Percentiles rank a stretch among this genome's conserved stretches.
phyloP scores from a whole-genome alignment of 2,888 invertebrate species.

The Trichacis sp. region DNA sequence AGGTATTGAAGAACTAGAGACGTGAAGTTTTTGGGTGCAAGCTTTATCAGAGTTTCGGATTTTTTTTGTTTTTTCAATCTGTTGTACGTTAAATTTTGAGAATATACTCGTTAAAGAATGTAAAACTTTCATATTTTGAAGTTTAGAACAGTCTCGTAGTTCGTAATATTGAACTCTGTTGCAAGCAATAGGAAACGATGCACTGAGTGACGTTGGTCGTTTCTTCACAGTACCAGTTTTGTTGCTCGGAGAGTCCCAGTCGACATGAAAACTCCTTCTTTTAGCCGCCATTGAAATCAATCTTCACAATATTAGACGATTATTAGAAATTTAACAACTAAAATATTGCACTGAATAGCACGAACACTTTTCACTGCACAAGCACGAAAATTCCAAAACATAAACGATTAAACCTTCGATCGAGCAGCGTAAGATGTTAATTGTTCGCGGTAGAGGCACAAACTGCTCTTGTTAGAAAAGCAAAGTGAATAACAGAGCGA shows the following conservation, averaged over 20 bases:
- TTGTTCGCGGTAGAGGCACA: not conserved
- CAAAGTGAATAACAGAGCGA: conserved; percentile 2
- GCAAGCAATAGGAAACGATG: conserved; percentile 23
- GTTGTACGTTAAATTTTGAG: too few species aligned
- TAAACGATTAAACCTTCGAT: not conserved
- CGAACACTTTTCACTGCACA: not conserved
- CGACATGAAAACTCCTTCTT: conserved; percentile 68
- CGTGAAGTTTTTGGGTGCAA: not conserved
- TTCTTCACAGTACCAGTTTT: conserved; percentile 81
- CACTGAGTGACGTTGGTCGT: conserved; percentile 71
- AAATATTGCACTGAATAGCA: not conserved
- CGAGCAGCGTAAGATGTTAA: not conserved
- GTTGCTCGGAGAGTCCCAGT: conserved; percentile 81
- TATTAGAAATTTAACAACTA: not conserved
- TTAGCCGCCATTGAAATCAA: conserved; percentile 45
- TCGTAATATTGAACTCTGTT: conserved; percentile 48
- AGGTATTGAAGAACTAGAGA: not conserved
- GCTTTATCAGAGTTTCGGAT: too few species aligned
- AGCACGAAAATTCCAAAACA: too few species aligned
- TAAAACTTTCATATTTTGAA: conserved; percentile 38
- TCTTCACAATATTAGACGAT: not conserved
- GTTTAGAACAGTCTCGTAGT: conserved; percentile 39
- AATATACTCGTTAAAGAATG: too few species aligned
- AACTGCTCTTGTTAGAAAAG: conserved; percentile 1
- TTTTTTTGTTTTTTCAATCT: too few species aligned